phyloP scores from a whole-genome alignment of 2,113 vertebrate species.

The Cyanoliseus patagonus region DNA sequence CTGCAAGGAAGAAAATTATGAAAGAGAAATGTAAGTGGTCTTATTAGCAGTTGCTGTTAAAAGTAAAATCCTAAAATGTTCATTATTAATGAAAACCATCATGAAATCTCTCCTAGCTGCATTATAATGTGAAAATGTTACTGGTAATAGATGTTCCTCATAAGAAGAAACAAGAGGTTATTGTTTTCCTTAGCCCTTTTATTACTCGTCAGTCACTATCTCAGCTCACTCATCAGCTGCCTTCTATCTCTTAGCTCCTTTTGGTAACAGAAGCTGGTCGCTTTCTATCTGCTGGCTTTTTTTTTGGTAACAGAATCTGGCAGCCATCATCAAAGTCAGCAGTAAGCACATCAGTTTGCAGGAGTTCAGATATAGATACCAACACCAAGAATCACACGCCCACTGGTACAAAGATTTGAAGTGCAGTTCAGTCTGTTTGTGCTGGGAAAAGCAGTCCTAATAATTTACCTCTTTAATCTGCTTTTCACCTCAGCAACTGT shows the following conservation, averaged over 20 bases:
- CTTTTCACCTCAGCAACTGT: neutral
- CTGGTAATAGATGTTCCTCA: neutral
- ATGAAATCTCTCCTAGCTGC: neutral
- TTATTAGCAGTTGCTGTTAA: neutral
- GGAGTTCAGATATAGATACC: neutral
- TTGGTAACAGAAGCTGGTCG: neutral
- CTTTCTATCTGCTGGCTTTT: neutral
- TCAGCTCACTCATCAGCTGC: neutral
- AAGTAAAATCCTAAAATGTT: constrained; percentile 1
- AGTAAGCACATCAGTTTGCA: neutral
- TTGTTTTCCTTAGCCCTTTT: neutral
- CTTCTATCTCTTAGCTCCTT: neutral
- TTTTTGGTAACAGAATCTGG: neutral
- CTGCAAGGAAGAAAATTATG: neutral
- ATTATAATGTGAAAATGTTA: neutral
- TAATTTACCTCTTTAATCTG: neutral
- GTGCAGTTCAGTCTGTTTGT: neutral
- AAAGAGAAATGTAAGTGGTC: neutral
- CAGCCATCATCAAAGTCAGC: neutral
- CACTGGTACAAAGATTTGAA: neutral
- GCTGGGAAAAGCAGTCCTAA: neutral
- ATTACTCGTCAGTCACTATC: neutral
- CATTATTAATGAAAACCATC: neutral
- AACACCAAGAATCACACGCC: neutral
- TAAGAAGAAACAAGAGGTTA: neutral